These are phyloP conservation scores for Pseudocheirus occidentalis DNA, from an alignment of 2,797 vertebrate species.

Conservation along the genomic window DNA sequence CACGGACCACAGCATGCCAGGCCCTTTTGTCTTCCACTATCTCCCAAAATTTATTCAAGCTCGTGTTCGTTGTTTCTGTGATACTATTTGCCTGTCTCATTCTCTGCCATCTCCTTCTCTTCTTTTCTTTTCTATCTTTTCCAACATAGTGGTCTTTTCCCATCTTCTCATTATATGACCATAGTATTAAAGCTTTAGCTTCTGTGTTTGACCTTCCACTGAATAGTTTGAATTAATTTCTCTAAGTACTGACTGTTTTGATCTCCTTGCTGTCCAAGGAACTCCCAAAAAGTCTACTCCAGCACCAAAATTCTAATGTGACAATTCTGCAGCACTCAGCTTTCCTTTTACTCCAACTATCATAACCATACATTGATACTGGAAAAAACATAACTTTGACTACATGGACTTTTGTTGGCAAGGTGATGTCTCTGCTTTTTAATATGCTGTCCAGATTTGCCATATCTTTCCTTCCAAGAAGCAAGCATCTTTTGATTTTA, in stretches of 20 bases:
- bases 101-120: background rate
- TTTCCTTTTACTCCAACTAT: background rate
- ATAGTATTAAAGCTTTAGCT: background rate
- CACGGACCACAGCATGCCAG: background rate
- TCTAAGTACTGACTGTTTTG: background rate
- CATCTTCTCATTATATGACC: background rate
- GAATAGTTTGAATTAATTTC: background rate
- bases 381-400: background rate
- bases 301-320: background rate
- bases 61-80: background rate
- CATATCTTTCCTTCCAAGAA: background rate
- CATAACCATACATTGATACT: background rate
- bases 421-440: background rate
- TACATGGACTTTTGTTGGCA: background rate
- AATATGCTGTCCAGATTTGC: background rate
- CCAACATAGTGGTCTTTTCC: background rate
- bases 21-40: background rate
- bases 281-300: background rate
- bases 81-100: background rate
- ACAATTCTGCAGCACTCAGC: background rate
- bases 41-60: background rate
- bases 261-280: background rate
- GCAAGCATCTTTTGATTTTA: background rate
- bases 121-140: background rate
- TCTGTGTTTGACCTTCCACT: background rate